Evolutionary conservation across 2,888 invertebrate genomes (phyloP).

Genomic region (Pachymerium ferrugineum): DNA sequence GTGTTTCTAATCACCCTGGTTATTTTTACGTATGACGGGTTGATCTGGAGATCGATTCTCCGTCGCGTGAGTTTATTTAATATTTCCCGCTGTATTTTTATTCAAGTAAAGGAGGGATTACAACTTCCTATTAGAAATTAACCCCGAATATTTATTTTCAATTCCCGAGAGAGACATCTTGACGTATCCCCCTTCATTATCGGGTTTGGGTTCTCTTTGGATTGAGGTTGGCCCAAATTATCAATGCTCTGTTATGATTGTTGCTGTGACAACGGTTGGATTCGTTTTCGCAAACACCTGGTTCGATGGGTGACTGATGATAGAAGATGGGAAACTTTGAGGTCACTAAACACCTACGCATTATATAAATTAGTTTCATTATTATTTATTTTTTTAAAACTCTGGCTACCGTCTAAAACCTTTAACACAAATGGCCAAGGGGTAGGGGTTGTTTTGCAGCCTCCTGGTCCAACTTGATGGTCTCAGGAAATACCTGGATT

Average conservation of each 20-base stretch:
- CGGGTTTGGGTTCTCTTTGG: not conserved
- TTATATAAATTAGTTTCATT: not conserved
- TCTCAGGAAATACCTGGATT: slow-evolving; percentile 24
- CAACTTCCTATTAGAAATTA: too few relatives aligned
- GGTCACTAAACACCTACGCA: not conserved
- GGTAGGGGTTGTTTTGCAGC: slow-evolving; percentile 25
- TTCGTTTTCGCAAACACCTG: slow-evolving; percentile 30
- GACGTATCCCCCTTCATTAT: not conserved
- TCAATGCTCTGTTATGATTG: slow-evolving; percentile 33
- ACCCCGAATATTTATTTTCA: too few relatives aligned
- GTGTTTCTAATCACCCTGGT: not conserved
- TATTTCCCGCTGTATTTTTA: not conserved
- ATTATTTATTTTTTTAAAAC: not conserved
- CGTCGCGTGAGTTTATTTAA: not conserved
- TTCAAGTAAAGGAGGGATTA: too few relatives aligned
- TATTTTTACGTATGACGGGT: not conserved
- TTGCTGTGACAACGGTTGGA: slow-evolving; percentile 14
- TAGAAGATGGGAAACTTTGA: slow-evolving; percentile 10
- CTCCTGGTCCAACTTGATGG: slow-evolving; percentile 21
- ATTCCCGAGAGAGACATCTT: not conserved
- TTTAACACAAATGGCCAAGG: slow-evolving; percentile 1
- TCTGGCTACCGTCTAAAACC: slow-evolving; percentile 12
- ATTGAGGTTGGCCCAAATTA: slow-evolving; percentile 22
- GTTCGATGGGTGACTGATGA: slow-evolving; percentile 29
- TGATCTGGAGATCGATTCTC: slow-evolving; percentile 3